phyloP scores from a whole-genome alignment of 2,888 invertebrate species.

The Rhingia rostrata region DNA sequence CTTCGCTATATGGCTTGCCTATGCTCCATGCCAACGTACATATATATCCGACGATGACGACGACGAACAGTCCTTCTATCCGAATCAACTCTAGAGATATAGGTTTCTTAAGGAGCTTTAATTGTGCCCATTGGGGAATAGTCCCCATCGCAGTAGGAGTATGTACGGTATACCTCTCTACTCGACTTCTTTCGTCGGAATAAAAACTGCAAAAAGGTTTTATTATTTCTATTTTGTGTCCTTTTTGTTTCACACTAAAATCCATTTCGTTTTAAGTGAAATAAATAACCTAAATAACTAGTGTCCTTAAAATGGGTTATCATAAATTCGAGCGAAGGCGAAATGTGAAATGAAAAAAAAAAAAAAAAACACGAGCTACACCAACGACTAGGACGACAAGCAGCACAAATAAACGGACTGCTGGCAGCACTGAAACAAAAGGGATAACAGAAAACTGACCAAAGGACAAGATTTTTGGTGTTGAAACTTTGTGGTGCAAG shows the following conservation, averaged over 20 bases:
- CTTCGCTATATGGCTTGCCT: slow-evolving; percentile 37
- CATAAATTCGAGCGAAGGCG: slow-evolving; percentile 60
- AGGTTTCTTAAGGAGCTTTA: slow-evolving; percentile 74
- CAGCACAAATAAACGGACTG: slow-evolving; percentile 4
- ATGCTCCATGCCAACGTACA: slow-evolving; percentile 60
- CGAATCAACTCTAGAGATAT: slow-evolving; percentile 49
- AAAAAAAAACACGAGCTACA: background rate
- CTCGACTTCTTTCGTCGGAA: slow-evolving; percentile 39
- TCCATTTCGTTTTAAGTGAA: slow-evolving; percentile 73
- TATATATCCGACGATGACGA: slow-evolving; percentile 50
- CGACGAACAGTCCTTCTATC: slow-evolving; percentile 42
- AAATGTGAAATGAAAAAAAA: background rate
- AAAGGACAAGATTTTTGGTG: slow-evolving; percentile 74
- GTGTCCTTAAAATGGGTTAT: slow-evolving; percentile 74
- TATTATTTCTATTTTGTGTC: slow-evolving; percentile 71
- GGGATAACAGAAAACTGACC: slow-evolving; percentile 70
- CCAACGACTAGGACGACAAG: too few relatives aligned
- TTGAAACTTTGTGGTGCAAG: slow-evolving; percentile 70
- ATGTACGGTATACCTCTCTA: slow-evolving; percentile 6
- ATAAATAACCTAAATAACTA: slow-evolving; percentile 74
- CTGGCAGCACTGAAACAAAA: slow-evolving; percentile 61
- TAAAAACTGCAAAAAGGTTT: slow-evolving; percentile 54
- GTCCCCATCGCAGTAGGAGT: slow-evolving; percentile 22
- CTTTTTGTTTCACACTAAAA: slow-evolving; percentile 72
- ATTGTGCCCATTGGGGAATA: slow-evolving; percentile 73